A percentile compares a stretch with the other conserved stretches of the same genome.
phyloP scores from a whole-genome alignment of 2,797 vertebrate species.

The Melopsittacus undulatus region DNA sequence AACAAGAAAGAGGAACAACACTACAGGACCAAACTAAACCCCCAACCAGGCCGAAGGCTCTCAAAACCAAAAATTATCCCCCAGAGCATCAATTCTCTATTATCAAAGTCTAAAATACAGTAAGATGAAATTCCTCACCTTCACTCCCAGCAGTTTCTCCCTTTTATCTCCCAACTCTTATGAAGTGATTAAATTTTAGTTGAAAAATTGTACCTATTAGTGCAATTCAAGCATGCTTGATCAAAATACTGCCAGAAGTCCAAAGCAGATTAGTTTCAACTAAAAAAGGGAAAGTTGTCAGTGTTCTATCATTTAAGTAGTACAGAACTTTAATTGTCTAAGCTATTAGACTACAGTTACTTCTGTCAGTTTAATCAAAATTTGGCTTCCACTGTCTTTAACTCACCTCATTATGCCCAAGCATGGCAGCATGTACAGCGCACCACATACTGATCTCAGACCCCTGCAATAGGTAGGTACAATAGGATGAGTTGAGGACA shows the following conservation, averaged over 20 bases:
- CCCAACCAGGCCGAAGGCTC: background rate
- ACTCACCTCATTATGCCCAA: conserved; percentile 35
- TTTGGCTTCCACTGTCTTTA: conserved; percentile 45
- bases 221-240: background rate
- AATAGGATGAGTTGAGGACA: conserved; percentile 46
- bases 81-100: background rate
- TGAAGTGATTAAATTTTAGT: background rate
- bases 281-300: background rate
- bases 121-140: background rate
- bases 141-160: background rate
- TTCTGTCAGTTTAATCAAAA: conserved; percentile 1
- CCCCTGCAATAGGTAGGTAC: conserved; percentile 41
- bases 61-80: background rate
- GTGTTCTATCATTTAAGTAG: background rate
- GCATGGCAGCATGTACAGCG: conserved; percentile 7
- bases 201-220: background rate
- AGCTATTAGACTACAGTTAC: conserved; percentile 2
- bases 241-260: background rate
- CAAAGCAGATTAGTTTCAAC: background rate
- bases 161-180: background rate
- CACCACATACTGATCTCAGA: conserved; percentile 50
- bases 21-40: background rate
- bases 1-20: background rate
- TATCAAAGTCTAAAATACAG: background rate
- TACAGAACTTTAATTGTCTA: background rate